These are phyloP conservation scores for Molorchus minor DNA, from an alignment of 2,888 invertebrate genomes.

Conservation along the genomic window DNA sequence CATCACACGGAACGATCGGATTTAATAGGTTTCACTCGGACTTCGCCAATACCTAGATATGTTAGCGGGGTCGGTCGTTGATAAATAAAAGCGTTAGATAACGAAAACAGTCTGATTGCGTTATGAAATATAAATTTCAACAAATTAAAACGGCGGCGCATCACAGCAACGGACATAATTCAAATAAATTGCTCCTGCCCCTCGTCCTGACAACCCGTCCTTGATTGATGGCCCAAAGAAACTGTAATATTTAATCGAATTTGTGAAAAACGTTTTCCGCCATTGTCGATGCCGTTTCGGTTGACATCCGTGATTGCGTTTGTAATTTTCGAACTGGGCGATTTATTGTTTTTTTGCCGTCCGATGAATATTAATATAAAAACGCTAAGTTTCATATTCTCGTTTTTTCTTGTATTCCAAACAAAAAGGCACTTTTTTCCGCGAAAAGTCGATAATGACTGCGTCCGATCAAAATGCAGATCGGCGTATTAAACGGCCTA, in stretches of 20 bases:
- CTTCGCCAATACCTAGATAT: too few species aligned
- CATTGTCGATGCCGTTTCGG: slow-evolving; percentile 46
- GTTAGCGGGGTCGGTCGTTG: too few species aligned
- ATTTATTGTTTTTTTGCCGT: slow-evolving; percentile 38
- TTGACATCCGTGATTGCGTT: slow-evolving; percentile 50
- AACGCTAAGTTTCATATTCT: slow-evolving; percentile 22
- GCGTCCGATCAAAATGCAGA: slow-evolving; percentile 22
- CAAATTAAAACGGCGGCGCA: slow-evolving; percentile 28
- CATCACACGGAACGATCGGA: too few species aligned
- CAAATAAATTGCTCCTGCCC: slow-evolving; percentile 52
- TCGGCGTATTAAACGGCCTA: slow-evolving; percentile 8
- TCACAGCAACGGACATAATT: slow-evolving; percentile 41
- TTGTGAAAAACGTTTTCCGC: slow-evolving; percentile 41
- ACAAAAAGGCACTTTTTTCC: not conserved
- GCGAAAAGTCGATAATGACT: slow-evolving; percentile 7
- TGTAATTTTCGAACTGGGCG: slow-evolving; percentile 42
- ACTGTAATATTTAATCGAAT: slow-evolving; percentile 55
- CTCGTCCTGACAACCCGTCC: slow-evolving; percentile 34
- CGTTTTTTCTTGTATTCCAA: slow-evolving; percentile 10
- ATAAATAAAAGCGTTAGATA: too few species aligned
- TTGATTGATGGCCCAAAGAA: slow-evolving; percentile 53
- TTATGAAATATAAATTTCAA: too few species aligned
- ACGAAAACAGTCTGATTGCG: too few species aligned
- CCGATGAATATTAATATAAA: slow-evolving; percentile 36
- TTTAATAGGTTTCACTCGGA: too few species aligned